Conservation (phyloP, 1,140 invertebrate species). For the Ylistrum balloti region DNA sequence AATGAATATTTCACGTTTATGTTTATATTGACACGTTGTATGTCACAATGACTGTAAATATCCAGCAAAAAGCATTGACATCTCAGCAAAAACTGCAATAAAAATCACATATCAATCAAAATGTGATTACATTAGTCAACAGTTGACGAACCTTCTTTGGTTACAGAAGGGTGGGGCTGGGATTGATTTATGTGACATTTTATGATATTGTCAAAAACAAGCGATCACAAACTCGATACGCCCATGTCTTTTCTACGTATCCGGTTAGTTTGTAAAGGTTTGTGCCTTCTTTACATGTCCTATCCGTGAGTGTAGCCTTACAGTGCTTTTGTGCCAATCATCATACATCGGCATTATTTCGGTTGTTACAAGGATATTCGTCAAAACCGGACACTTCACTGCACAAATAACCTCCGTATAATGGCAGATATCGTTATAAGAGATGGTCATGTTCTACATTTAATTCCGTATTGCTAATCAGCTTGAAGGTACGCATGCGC, state of each 20-base stretch:
- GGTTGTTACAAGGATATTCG: too few species aligned
- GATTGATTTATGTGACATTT: background rate
- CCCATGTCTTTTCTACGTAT: background rate
- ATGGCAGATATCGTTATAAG: too few species aligned
- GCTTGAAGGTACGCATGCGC: too few species aligned
- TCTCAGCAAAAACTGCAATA: background rate
- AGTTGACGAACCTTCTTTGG: background rate
- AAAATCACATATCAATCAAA: slow-evolving; percentile 15
- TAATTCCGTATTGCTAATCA: too few species aligned
- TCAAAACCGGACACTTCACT: too few species aligned
- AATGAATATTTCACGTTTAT: background rate
- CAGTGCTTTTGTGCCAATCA: too few species aligned
- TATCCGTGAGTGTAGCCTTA: too few species aligned
- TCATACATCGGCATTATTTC: too few species aligned
- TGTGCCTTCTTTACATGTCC: too few species aligned
- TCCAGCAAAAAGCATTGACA: background rate
- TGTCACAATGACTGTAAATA: background rate
- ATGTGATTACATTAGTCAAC: background rate
- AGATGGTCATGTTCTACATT: too few species aligned
- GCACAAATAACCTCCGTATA: too few species aligned
- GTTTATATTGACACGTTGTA: background rate
- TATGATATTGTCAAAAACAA: background rate
- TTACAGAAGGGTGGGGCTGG: background rate
- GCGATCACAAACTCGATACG: background rate
- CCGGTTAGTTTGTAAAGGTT: background rate